Base-by-base conservation (phyloP, 2,113 vertebrate species). In the Himantopus leucocephalus region DNA sequence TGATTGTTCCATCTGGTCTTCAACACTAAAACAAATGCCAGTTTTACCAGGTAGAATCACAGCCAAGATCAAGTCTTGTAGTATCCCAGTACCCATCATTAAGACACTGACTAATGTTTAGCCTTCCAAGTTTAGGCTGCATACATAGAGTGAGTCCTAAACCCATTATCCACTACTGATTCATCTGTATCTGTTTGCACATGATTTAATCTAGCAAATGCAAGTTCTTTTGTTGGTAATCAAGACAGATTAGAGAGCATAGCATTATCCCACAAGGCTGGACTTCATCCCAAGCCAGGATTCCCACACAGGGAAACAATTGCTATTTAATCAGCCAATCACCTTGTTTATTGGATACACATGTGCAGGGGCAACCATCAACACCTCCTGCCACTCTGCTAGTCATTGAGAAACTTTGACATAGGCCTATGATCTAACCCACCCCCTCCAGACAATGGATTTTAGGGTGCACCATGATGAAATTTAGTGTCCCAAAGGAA, bases 1-100 rank as follows among this genome's bases (percentile, higher is more conserved):
- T 6, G 99, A 98, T 84, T 98, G 98, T 74, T 99, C 98, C 99
- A 99, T 99, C 97, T 99, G 99, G 95, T 99, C 98, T 94, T 98
- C 98, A 90, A 99, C 97, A 97, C 99, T 94, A 70, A 74, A 85
- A 67, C 9, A 92, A 76, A 34, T 18, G 5, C 82, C 23, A 92
- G 45, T 48, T 76, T 91, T 27, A 83, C 20, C 21, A 90, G 18
- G 70, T 27, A 75, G 43, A 89, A 23, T 45, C 12, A 77, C 1
- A 91, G 27, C 14, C 43, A 84, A 85, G 16, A 81, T 37, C 30
- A 83, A 84, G 47, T 26, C 8, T 9, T 63, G 18, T 7, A 60
- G 34, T 18, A 47, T 12, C 14, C 39, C 26, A 70, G 2, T 4
- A 52, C 1, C 23, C 10, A 26, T 73, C 53, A 47, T 55, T 60